Base-by-base conservation (phyloP, 2,888 invertebrate species). In the Stenodera caucasica region DNA sequence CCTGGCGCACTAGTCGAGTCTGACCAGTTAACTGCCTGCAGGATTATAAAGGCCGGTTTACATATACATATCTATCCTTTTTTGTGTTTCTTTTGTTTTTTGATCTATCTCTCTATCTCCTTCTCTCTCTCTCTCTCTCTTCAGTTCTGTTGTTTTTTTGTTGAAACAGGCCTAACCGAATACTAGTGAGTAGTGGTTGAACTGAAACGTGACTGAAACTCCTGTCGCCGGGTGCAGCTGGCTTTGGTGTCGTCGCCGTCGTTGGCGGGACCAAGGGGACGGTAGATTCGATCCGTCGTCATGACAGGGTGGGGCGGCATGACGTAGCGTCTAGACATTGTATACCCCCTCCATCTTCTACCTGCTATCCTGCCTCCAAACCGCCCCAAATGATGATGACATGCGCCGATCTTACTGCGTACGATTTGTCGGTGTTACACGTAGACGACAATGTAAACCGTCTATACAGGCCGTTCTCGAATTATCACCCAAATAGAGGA, bases 251-350 rank as follows among this genome's bases (percentile, higher is more conserved):
- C 49, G 58, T 49, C 61, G 58, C 53, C 62, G 62, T 58, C 58
- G 58, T 37, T 52, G 58, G 55, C 53, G 50, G 51, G 11, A 56
- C 57, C 58, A 53, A 21, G 45, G 21, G 53, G 55, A 58, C 61
- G 56, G 57, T 49, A 56, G 55, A 61, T 66, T 64, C 64, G 60
- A 63, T 65, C 67, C 57, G 57, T 56, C 63, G 65, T 60, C 65
- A 55, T 49, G 52, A 55, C 54, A 59, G 63, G 66, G 67, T 54
- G 67, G 64, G 64, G 63, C 64, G 63, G 64, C 49, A 55, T 67
- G 67, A 67, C 67, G 67, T 67, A 67, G 66, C 57, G 67, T 67
- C 67, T 67, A 67, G 67, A 67, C 67, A 61, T 57, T 45, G 55
- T 55, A 26, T 60, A 59, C 63, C 55, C 64, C 66, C 61, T 61